A percentile compares a stretch with the other conserved stretches of the same genome.
Evolutionary conservation across 2,888 invertebrate species (phyloP).

Genomic region (Xestoiulus laeticollis): DNA sequence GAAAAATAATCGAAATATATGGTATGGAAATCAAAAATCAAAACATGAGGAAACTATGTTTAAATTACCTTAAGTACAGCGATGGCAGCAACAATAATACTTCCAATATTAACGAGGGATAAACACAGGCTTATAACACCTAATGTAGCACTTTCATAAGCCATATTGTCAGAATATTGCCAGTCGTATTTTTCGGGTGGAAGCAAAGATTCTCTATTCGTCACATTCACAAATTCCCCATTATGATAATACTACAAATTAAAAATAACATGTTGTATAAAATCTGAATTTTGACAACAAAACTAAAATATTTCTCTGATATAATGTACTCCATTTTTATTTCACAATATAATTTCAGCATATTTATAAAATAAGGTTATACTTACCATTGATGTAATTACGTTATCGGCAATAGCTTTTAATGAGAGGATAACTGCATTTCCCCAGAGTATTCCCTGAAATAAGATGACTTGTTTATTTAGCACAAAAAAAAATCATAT

Average conservation of each 20-base stretch:
- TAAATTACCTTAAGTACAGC: slow-evolving; percentile 75
- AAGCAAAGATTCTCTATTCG: slow-evolving; percentile 51
- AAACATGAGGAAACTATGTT: neutral
- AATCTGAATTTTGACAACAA: too few species aligned
- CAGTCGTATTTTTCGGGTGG: slow-evolving; percentile 64
- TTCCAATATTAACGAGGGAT: slow-evolving; percentile 82
- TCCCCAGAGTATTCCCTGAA: slow-evolving; percentile 56
- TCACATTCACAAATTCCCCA: slow-evolving; percentile 45
- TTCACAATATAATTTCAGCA: too few species aligned
- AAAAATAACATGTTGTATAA: neutral
- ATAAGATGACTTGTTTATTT: neutral
- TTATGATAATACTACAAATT: slow-evolving; percentile 48
- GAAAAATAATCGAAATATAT: neutral
- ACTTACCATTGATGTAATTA: slow-evolving; percentile 9
- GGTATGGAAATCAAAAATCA: neutral
- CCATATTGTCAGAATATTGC: slow-evolving; percentile 77
- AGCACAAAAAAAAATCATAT: too few species aligned
- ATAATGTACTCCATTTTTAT: too few species aligned
- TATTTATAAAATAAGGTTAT: too few species aligned
- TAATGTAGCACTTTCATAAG: slow-evolving; percentile 79
- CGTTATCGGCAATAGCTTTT: slow-evolving; percentile 51
- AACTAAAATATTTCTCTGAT: too few species aligned
- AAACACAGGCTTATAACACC: slow-evolving; percentile 82
- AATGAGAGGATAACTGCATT: slow-evolving; percentile 54
- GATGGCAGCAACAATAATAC: slow-evolving; percentile 83